Base-by-base conservation (phyloP, 2,113 vertebrate genomes). In the Ibidorhyncha struthersii region DNA sequence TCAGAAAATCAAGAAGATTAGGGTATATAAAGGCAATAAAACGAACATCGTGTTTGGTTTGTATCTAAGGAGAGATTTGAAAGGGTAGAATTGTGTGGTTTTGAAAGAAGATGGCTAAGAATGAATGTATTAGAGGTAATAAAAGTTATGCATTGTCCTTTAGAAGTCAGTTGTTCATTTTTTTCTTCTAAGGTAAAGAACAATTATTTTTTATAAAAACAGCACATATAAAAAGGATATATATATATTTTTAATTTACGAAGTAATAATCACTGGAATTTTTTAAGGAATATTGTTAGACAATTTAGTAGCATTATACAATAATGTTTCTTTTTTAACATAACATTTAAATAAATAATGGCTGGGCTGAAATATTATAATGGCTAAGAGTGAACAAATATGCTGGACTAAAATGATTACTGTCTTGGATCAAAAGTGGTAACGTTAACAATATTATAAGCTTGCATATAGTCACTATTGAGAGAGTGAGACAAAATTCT, bases 141-240 rank as follows among this genome's bases (percentile, higher is more conserved):
- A 61, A 73, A 92, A 70, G 34, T 65, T 59, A 59, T 81, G 21
- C 6, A 22, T 49, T 2, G 4, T 84, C 59, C 49, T 72, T 73
- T 61, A 55, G 16, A 67, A 90, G 10, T 56, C n/a, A 71, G 14
- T n/a, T 73, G 13, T 36, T 59, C 2, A 18, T 66, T 83, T 55
- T 55, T 71, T 84, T 52, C 41, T 38, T 38, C 10, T 72, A 27
- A 58, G 26, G 30, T 52, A 69, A 93, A 52, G 13, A 50, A 22
- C 4, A 43, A 29, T 23, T 55, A 25, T 36, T 79, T 90, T 90
- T 72, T 0, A 36, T 80, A 10, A 66, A 90, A 82, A 76, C 2
- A 0, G 2, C 14, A 25, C 3, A 7, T 41, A 23, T 59, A 26
- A 58, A 26, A 34, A n/a, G n/a, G n/a, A n/a, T n/a, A n/a, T n/a